Base-by-base conservation (phyloP, 2,797 vertebrate species). In the Leptoclinus maculatus region DNA sequence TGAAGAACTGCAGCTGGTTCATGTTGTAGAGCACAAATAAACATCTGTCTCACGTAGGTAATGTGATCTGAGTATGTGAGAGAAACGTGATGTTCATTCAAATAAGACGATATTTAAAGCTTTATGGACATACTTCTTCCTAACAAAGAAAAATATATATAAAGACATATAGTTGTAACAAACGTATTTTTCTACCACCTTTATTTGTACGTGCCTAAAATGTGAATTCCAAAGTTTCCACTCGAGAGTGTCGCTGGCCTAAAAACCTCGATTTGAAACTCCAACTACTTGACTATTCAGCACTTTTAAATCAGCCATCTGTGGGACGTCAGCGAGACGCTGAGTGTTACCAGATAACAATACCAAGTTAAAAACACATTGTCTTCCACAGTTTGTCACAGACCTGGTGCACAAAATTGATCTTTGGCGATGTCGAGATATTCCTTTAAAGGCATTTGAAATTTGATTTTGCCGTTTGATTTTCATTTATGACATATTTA, bases 191-290 rank as follows among this genome's bases (percentile, higher is more conserved):
- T 88, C n/a, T 84, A 73, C 58, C 29, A 54, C 5, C 7, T 66
- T 76, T 60, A 59, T 75, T 80, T 71, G 38, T 45, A 49, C 60
- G 66, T 71, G 64, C 71, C 78, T 83, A 39, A 79, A 86, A 87
- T 80, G 79, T 77, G 49, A 90, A 85, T 87, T 85, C 68, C 62
- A 69, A 83, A 82, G 65, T 60, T 70, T 74, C 70, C 43, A 38
- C 76, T 58, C 16, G 21, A 75, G 56, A 69, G 13, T 12, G 53
- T 23, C 8, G 0, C 51, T 71, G 69, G 27, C 39, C 36, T 34
- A 10, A 67, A 57, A 66, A 66, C 41, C 36, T 27, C 4, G 0
- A 59, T 59, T 21, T 54, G 43, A 71, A 78, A 65, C 23, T 60
- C 32, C 21, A 57, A 74, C 59, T 79, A 74, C 69, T 57, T 17